Evolutionary conservation across 2,888 invertebrate genomes (phyloP), one percentile per base, ranked within the genome.

Genomic region (Plebejus anna): DNA sequence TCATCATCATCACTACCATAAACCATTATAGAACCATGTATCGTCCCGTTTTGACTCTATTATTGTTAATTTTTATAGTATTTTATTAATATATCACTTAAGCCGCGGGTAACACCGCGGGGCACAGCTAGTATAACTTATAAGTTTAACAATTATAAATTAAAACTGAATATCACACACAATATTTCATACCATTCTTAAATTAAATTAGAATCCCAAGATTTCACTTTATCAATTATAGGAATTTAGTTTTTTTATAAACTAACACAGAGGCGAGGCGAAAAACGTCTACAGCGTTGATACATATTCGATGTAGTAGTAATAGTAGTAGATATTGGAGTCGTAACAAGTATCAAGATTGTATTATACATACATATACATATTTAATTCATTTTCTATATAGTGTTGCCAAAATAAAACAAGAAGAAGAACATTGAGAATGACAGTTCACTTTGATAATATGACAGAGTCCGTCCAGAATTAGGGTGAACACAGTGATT

Each of bases 281-380:
- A 28, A 7, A 42, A 42, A 71, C 42, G 22, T 71, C n/a, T 13
- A 42, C 16, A 32, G 55, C 73, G 73, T 73, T 73, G 73, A 73
- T 28, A 13, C 16, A 73, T 73, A 73, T 73, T 73, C 73, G 73
- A 73, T 73, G 73, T 28, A 36, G 5, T 28, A 66, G 5, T 36
- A 13, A 5, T 66, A 66, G 13, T 36, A 13, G 13, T 66, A 13
- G 13, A 32, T 66, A 66, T 42, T 13, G 2, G 28, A 28, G 71
- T 59, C 22, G 38, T 71, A 70, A 38, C 70, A 71, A 71, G 42
- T 72, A 22, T 5, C 38, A 47, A 47, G 9, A 32, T 32, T 32
- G 1, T 32, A 32, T 32, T 32, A 32, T 32, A 32, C 2, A 2
- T 32, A 32, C 2, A 32, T 22, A 22, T 22, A 22, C 22, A 32